Percentiles rank a stretch among this genome's conserved stretches.
Evolutionary conservation across 2,888 invertebrate species (phyloP).

Genomic region (Drosophila diplacantha): DNA sequence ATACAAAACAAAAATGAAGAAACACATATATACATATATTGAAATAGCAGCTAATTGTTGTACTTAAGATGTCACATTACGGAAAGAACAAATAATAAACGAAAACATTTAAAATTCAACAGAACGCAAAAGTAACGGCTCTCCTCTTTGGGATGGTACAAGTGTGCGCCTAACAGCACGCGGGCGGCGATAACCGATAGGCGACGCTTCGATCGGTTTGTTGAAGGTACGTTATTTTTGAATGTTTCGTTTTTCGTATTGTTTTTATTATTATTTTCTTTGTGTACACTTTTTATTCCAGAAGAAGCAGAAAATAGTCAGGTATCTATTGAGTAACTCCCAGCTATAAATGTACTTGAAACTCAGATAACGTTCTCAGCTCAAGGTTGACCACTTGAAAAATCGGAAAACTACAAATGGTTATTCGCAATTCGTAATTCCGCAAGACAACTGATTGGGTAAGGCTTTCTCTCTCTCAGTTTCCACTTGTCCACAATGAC

Average conservation of each 20-base stretch:
- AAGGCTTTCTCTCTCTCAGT: neutral
- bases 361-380: neutral
- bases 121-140: constrained; percentile 16
- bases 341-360: neutral
- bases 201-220: neutral
- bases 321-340: neutral
- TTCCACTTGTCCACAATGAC: neutral
- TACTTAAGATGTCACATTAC: constrained; percentile 65
- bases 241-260: neutral
- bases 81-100: constrained; percentile 65
- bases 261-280: neutral
- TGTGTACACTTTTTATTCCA: neutral
- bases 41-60: constrained; percentile 64
- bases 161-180: constrained; percentile 3
- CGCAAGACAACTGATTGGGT: neutral
- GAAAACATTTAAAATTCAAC: constrained; percentile 63
- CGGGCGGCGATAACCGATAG: constrained; percentile 1
- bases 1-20: constrained; percentile 43
- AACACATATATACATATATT: constrained; percentile 33
- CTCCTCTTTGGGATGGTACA: constrained; percentile 4
- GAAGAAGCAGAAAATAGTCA: neutral
- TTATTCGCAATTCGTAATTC: constrained; percentile 1
- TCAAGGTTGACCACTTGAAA: constrained; percentile 5
- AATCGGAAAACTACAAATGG: neutral
- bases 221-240: neutral